Base-by-base conservation (phyloP, 2,888 invertebrate species). In the Himalopsyche japonica region DNA sequence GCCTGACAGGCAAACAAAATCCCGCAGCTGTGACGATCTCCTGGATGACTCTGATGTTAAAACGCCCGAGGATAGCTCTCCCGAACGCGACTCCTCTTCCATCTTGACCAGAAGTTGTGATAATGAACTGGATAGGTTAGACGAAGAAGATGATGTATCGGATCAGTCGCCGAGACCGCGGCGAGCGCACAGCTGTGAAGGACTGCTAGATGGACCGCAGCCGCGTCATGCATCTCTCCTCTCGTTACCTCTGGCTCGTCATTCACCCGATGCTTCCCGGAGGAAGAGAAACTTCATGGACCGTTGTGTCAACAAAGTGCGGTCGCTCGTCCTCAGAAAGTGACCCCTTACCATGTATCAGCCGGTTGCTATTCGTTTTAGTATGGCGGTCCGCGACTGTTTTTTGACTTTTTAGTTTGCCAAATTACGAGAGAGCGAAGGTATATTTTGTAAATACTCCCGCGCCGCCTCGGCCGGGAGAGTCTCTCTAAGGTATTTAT, bases 281-380 rank as follows among this genome's bases (percentile, higher is more conserved):
- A 93, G 94, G 89, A 95, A 95, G 90, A 94, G 95, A 89, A 96
- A 96, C 90, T 96, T 97, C 90, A 95, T 97, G 94, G 96, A 97
- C 93, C 93, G 95, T 90, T 96, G 96, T 91, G 95, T 96, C 88
- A 96, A 95, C 91, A 96, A 96, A 94, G 95, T 96, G 91, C 94
- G 95, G 92, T 95, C 95, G 92, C 93, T 96, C 90, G 95, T 94
- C 87, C 90, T 92, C 87, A 88, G 84, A 88, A 88, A 88, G 80
- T 87, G 88, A 87, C 77, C 43, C 20, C n/a, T 43, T 70, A 27
- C 76, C 64, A 15, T 82, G 70, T 37, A 57, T 70, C 70, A 84
- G 81, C 82, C 79, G 85, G 84, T 91, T 91, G 91, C 91, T 91
- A 90, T 90, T 90, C 90, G 89, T 90, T 91, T 88, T 91, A 91